These are phyloP conservation scores for Hypothenemus hampei DNA, from an alignment of 1,140 invertebrate genomes.

Conservation along the genomic window DNA sequence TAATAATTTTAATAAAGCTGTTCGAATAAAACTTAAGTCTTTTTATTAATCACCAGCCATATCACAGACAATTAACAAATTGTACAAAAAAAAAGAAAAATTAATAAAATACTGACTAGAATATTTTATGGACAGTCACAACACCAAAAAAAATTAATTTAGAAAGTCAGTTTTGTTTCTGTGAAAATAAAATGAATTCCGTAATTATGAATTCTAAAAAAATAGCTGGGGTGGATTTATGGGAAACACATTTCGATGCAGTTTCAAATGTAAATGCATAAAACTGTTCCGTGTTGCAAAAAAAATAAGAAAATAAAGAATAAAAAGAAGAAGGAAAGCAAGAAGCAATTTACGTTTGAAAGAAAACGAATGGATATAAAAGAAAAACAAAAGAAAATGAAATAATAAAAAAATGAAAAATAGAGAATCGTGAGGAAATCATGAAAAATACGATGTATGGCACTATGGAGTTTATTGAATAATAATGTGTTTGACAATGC, in stretches of 20 bases:
- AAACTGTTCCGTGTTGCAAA: neutral
- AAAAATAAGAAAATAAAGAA: neutral
- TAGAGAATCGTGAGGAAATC: constrained; percentile 23
- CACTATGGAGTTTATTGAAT: constrained; percentile 48
- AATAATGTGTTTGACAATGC: constrained; percentile 45
- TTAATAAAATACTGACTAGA: constrained; percentile 23
- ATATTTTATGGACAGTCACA: constrained; percentile 13
- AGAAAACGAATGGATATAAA: constrained; percentile 27
- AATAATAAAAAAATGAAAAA: no score
- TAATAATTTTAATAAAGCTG: constrained; percentile 12
- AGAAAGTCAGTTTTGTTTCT: constrained; percentile 6
- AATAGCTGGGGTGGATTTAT: constrained; percentile 15
- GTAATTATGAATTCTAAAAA: constrained; percentile 4
- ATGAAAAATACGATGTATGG: constrained; percentile 47
- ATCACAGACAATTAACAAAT: constrained; percentile 24
- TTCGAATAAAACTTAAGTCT: constrained; percentile 20
- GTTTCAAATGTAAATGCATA: neutral
- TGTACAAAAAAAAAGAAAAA: constrained; percentile 24
- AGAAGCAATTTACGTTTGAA: constrained; percentile 2
- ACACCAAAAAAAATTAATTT: constrained; percentile 4
- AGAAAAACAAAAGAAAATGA: no score
- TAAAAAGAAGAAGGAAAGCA: neutral
- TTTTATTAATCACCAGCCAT: constrained; percentile 27
- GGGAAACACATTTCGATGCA: constrained; percentile 8
- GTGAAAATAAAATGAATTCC: constrained; percentile 19